Base-by-base conservation (phyloP, 2,113 vertebrate species). In the Phalacrocorax pelagicus region DNA sequence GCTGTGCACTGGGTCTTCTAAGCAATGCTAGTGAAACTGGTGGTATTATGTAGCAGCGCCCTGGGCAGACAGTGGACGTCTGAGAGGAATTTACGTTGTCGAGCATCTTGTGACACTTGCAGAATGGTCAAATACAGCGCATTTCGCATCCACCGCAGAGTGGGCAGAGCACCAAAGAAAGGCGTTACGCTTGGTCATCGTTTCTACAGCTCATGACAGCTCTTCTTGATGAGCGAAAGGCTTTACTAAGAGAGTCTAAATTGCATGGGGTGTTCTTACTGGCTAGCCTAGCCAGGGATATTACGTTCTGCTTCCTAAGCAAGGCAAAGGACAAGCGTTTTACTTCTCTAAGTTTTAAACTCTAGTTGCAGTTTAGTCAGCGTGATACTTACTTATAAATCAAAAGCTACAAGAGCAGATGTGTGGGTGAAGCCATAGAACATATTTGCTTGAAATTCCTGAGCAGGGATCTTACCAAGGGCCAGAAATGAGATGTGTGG, bases 391-490 rank as follows among this genome's bases (percentile, higher is more conserved):
- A 80, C 83, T 97, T 94, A 71, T 86, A 75, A 44, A 80, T 36
- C 23, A 62, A 85, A 92, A 97, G 96, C 97, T 96, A 74, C 47
- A 54, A 95, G 96, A 66, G 38, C 12, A 94, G 97, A 95, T 2
- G 92, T 97, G 97, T 97, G 97, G 95, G 98, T 96, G 97, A 98
- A 98, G 98, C 98, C 98, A 98, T 98, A 98, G 98, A 97, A 97
- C 96, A 95, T 79, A 95, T 95, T 97, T 96, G 97, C 96, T 97
- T 97, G 97, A 97, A 87, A 87, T 95, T 94, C 91, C 96, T 97
- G 95, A 97, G 98, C 98, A 98, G 97, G 97, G 98, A 98, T 98
- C 96, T 98, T 96, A 89, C 27, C 96, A 97, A 97, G 97, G 98
- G 98, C 98, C 97, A 98, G 98, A 97, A 97, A 82, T 1, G 85